Conservation (phyloP, 2,888 invertebrate species). For the Dicroscelio sp. region DNA sequence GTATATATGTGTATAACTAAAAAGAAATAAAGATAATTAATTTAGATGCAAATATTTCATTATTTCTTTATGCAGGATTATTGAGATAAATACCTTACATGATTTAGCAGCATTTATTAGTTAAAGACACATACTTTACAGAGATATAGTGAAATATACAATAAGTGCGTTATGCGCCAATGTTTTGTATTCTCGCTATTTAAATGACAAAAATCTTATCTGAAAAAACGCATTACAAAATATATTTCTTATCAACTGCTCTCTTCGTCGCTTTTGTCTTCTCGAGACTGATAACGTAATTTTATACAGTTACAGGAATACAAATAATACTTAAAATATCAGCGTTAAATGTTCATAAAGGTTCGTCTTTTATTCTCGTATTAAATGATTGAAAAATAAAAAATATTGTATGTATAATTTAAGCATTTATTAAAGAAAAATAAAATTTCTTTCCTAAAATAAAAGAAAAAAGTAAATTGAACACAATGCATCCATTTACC, state of each 20-base stretch:
- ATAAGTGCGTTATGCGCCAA: constrained; percentile 3
- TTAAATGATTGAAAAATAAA: too few species aligned
- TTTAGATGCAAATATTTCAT: too few species aligned
- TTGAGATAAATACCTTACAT: too few species aligned
- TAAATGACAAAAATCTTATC: constrained; percentile 25
- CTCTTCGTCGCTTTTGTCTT: background rate
- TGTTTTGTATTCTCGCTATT: background rate
- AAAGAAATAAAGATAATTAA: too few species aligned
- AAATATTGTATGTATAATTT: too few species aligned
- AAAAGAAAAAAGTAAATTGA: constrained; percentile 11
- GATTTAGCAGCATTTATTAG: constrained; percentile 30
- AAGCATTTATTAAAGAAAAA: too few species aligned
- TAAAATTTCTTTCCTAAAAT: too few species aligned
- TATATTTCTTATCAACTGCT: constrained; percentile 26
- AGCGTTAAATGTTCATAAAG: too few species aligned
- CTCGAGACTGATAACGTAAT: background rate
- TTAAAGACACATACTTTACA: constrained; percentile 43
- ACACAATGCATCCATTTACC: background rate
- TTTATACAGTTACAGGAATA: background rate
- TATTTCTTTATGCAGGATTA: too few species aligned
- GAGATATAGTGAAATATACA: constrained; percentile 40
- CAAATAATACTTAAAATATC: background rate
- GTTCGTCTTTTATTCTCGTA: too few species aligned
- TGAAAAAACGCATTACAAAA: constrained; percentile 41
- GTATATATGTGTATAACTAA: too few species aligned